Percentiles rank a stretch among this genome's conserved stretches.
These are phyloP conservation scores for Thunnus thynnus DNA, from an alignment of 2,113 vertebrate species.

Conservation along the genomic window DNA sequence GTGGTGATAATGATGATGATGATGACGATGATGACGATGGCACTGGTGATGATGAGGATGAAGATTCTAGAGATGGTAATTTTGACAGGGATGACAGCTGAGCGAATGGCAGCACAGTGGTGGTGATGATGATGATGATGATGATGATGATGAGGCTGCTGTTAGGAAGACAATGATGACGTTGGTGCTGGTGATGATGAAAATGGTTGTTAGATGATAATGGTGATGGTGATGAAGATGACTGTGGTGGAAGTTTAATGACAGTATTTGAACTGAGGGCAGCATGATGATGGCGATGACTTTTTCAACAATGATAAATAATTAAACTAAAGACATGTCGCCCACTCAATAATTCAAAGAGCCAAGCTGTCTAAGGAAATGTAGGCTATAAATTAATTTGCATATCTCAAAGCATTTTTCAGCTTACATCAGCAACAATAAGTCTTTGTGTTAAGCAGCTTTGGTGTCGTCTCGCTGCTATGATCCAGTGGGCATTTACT, in stretches of 20 bases:
- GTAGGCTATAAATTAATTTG: slow-evolving; percentile 46
- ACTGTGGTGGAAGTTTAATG: not conserved
- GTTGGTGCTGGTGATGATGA: too few relatives aligned
- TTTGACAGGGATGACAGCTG: not conserved
- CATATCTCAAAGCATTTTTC: slow-evolving; percentile 32
- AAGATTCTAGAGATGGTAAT: not conserved
- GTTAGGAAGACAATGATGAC: too few relatives aligned
- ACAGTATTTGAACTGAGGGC: slow-evolving; percentile 9
- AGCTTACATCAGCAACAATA: slow-evolving; percentile 28
- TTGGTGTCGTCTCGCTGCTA: slow-evolving; percentile 17
- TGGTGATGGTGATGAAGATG: not conserved
- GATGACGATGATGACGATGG: not conserved
- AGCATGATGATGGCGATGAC: slow-evolving; percentile 6
- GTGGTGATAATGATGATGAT: not conserved
- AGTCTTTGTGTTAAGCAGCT: slow-evolving; percentile 44
- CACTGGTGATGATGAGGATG: not conserved
- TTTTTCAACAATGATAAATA: slow-evolving; percentile 61
- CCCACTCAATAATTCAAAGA: slow-evolving; percentile 70
- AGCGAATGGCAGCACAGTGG: too few relatives aligned
- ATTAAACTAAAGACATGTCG: slow-evolving; percentile 69
- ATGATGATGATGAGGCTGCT: not conserved
- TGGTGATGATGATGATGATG: not conserved
- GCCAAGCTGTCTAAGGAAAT: slow-evolving; percentile 67
- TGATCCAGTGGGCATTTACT: slow-evolving; percentile 1
- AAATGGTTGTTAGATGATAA: not conserved